Evolutionary conservation across 2,113 vertebrate species (phyloP), one percentile per base, ranked within the genome.

Genomic region (Solea solea): DNA sequence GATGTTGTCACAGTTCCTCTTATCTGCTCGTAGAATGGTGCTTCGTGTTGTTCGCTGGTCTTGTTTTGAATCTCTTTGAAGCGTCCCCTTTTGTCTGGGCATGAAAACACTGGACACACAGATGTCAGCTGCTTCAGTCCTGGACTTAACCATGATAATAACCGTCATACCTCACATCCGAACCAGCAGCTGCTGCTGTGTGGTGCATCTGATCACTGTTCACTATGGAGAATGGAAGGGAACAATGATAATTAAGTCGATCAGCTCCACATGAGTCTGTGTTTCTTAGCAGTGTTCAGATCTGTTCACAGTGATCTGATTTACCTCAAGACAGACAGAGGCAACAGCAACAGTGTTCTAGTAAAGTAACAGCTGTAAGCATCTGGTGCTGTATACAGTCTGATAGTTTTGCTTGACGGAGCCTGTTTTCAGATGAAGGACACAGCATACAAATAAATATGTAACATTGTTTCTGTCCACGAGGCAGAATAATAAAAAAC

Each of bases 21-120:
- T 41, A 16, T 16, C n/a, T 21, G 59, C 16, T 64, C 56, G n/a
- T 21, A 14, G 5, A 16, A 48, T 44, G 11, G 21, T 1, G 9
- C 40, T 15, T 21, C 27, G 3, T 42, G 10, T 39, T 68, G 13
- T 64, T 60, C 51, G 58, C 21, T n/a, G 13, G 16, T 41, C 9
- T 63, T 68, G 53, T 81, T 82, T 65, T 78, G 45, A 61, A 49
- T 65, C 16, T 44, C 27, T 80, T 40, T 74, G n/a, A 78, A 78
- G 50, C 46, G 9, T 58, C 34, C 53, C 65, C 78, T 7, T 61
- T 48, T 45, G 59, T n/a, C 61, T 55, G 59, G 34, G 68, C 11
- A 76, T 68, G 28, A 63, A 79, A 65, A 74, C 28, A 76, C 48
- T 59, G 55, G 13, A 11, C 55, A 59, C 34, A 50, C 55, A 80